phyloP scores from a whole-genome alignment of 2,797 vertebrate genomes.

The Sphenopsis melanotis region DNA sequence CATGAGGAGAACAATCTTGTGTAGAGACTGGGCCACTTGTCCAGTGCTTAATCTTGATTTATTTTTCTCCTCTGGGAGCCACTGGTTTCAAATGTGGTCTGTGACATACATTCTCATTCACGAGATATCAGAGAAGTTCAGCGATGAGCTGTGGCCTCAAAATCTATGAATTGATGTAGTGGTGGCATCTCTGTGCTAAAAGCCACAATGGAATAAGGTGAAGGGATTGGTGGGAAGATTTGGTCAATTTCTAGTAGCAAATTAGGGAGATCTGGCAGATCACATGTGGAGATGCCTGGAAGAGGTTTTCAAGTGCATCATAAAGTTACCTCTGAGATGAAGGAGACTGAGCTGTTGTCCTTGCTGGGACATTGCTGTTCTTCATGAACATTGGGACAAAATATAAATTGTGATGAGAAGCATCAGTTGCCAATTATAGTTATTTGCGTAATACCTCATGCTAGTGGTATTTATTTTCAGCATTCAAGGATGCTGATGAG shows the following conservation, averaged over 20 bases:
- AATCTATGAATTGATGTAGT: background rate
- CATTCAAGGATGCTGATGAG: background rate
- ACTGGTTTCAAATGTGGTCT: background rate
- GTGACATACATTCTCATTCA: background rate
- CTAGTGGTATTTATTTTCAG: background rate
- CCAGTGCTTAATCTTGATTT: background rate
- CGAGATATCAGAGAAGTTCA: background rate
- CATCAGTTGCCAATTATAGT: background rate
- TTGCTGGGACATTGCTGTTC: background rate
- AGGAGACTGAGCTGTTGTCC: background rate
- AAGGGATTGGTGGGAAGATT: background rate
- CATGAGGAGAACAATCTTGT: background rate
- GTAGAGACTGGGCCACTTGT: background rate
- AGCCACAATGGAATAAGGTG: background rate
- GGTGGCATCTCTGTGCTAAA: background rate
- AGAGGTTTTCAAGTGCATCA: background rate
- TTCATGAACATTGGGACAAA: background rate
- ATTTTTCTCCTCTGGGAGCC: background rate
- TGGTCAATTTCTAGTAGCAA: background rate
- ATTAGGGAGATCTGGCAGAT: background rate
- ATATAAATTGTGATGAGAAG: background rate
- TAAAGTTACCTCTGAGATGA: background rate
- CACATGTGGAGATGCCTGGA: background rate
- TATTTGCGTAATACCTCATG: background rate
- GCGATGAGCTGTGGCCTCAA: background rate